A percentile compares a stretch with the other conserved stretches of the same genome.
These are phyloP conservation scores for Synanthedon andrenaeformis DNA, from an alignment of 2,888 invertebrate genomes.

Conservation along the genomic window DNA sequence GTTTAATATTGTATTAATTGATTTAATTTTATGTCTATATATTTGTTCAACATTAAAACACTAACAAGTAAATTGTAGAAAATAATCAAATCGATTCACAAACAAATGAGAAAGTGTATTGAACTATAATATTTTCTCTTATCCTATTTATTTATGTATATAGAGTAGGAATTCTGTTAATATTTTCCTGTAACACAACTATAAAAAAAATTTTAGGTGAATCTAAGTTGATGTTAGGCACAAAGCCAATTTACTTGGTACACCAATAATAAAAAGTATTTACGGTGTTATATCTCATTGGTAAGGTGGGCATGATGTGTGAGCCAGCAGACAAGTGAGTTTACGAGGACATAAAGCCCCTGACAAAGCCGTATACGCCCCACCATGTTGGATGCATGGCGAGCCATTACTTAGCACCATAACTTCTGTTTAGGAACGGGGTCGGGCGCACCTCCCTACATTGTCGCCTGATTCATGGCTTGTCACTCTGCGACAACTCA, in stretches of 20 bases:
- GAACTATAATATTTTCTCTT: too few relatives aligned
- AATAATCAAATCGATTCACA: too few relatives aligned
- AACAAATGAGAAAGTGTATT: too few relatives aligned
- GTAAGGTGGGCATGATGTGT: slow-evolving; percentile 26
- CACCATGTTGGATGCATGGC: neutral
- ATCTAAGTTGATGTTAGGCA: neutral
- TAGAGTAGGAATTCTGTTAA: too few relatives aligned
- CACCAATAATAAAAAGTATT: slow-evolving; percentile 23
- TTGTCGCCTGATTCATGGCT: slow-evolving; percentile 2
- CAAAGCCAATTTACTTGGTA: neutral
- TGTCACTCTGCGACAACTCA: neutral
- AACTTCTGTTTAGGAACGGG: slow-evolving; percentile 46
- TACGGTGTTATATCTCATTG: slow-evolving; percentile 33
- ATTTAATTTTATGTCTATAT: too few relatives aligned
- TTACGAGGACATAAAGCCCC: slow-evolving; percentile 48
- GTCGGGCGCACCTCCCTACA: slow-evolving; percentile 11
- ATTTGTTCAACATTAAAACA: too few relatives aligned
- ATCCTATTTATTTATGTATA: too few relatives aligned
- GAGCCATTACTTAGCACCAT: slow-evolving; percentile 49
- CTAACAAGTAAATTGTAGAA: too few relatives aligned
- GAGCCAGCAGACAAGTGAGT: slow-evolving; percentile 30
- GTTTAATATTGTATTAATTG: too few relatives aligned
- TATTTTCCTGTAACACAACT: too few relatives aligned
- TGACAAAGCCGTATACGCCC: slow-evolving; percentile 23
- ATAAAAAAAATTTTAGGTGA: too few relatives aligned